A percentile compares a stretch with the other conserved stretches of the same genome.
These are phyloP conservation scores for Melieria omissa DNA, from an alignment of 2,888 invertebrate species.

Conservation along the genomic window DNA sequence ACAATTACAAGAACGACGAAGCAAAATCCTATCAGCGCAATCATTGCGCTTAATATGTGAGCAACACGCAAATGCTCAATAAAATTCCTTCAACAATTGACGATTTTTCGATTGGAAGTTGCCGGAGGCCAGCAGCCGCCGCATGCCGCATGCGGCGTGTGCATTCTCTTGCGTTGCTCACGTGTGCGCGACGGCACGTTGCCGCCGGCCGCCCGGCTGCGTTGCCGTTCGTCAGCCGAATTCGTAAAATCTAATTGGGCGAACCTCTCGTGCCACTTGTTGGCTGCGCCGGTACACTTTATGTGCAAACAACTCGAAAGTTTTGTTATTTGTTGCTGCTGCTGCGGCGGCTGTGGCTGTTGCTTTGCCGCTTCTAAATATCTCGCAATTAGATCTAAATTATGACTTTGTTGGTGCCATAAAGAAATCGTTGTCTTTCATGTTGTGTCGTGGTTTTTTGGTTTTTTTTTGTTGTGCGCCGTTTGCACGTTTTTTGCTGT, in stretches of 20 bases:
- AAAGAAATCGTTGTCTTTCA: constrained; percentile 55
- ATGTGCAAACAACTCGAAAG: constrained; percentile 15
- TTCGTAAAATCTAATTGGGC: neutral
- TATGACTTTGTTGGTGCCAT: constrained; percentile 58
- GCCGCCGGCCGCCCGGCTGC: constrained; percentile 13
- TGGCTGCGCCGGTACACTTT: neutral
- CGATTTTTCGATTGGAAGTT: constrained; percentile 38
- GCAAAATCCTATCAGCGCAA: constrained; percentile 41
- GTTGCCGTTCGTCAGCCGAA: constrained; percentile 1
- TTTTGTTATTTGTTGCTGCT: constrained; percentile 8
- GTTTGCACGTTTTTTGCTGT: constrained; percentile 10
- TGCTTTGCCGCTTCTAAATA: constrained; percentile 44
- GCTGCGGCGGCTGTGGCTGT: constrained; percentile 14
- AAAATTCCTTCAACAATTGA: constrained; percentile 55
- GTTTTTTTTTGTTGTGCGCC: neutral
- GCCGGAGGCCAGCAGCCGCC: neutral
- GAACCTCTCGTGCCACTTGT: constrained; percentile 21
- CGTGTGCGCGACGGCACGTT: neutral
- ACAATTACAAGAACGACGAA: constrained; percentile 6
- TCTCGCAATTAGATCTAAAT: constrained; percentile 63
- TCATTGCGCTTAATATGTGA: constrained; percentile 52
- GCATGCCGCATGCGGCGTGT: constrained; percentile 16
- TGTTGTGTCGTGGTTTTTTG: neutral
- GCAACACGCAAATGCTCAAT: constrained; percentile 58
- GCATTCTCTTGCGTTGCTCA: neutral